Conservation (phyloP, 2,888 invertebrate genomes). For the Eupeodes luniger region DNA sequence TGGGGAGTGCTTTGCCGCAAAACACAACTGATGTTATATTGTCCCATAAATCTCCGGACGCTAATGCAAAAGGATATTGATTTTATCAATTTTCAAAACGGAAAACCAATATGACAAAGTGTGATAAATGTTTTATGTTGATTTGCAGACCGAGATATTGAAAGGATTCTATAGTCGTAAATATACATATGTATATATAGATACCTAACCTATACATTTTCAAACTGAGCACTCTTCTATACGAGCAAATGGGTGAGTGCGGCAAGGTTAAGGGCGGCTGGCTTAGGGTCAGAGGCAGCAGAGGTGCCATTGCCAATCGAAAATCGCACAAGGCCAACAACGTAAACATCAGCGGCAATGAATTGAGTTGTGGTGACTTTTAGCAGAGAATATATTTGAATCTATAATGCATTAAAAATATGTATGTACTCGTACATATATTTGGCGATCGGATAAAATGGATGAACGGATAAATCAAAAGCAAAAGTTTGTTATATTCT, state of each 20-base stretch:
- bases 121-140: slow-evolving; percentile 76
- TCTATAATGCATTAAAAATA: no score
- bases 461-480: slow-evolving; percentile 61
- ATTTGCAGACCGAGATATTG: slow-evolving; percentile 67
- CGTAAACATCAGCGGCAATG: neutral
- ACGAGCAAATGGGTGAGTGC: no score
- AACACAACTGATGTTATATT: slow-evolving; percentile 57
- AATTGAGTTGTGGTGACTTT: slow-evolving; percentile 29
- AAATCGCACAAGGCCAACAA: no score
- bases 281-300: no score
- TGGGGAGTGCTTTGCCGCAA: neutral
- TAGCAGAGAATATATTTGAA: neutral
- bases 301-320: no score
- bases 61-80: slow-evolving; percentile 74
- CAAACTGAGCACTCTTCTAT: no score
- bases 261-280: no score
- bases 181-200: no score
- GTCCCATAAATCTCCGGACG: slow-evolving; percentile 63
- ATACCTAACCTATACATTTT: no score
- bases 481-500: slow-evolving; percentile 40
- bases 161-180: slow-evolving; percentile 21
- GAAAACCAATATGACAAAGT: slow-evolving; percentile 76
- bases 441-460: slow-evolving; percentile 50
- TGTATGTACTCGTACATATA: neutral
- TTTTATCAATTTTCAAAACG: slow-evolving; percentile 75